A percentile compares a stretch with the other conserved stretches of the same genome.
These are phyloP conservation scores for Drosophila lini DNA, from an alignment of 1,140 invertebrate genomes.

Conservation along the genomic window DNA sequence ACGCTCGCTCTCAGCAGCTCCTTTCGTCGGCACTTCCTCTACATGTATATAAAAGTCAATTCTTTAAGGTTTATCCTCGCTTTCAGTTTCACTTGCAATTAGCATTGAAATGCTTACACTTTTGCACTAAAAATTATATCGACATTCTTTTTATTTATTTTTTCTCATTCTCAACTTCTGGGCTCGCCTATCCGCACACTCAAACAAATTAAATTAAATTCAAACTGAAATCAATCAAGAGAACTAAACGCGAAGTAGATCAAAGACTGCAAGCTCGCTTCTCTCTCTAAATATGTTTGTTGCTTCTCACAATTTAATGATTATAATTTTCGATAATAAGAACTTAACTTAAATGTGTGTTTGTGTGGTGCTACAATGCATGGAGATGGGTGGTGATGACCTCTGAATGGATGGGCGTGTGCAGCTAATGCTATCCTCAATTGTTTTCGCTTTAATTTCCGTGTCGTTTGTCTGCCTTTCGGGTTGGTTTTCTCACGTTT, in stretches of 20 bases:
- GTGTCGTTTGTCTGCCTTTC: constrained; percentile 36
- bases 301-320: constrained; percentile 34
- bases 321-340: constrained; percentile 39
- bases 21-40: constrained; percentile 22
- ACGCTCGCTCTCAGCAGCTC: constrained; percentile 39
- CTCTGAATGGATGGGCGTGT: constrained; percentile 32
- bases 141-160: constrained; percentile 64
- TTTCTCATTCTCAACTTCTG: constrained; percentile 22
- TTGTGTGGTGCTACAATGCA: constrained; percentile 35
- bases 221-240: constrained; percentile 40
- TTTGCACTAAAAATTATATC: constrained; percentile 79
- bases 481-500: constrained; percentile 50
- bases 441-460: constrained; percentile 57
- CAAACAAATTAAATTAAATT: constrained; percentile 38
- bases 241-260: constrained; percentile 24
- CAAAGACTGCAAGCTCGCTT: constrained; percentile 13
- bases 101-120: constrained; percentile 40
- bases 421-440: constrained; percentile 53
- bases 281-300: constrained; percentile 6
- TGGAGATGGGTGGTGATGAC: constrained; percentile 36
- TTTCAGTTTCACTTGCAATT: constrained; percentile 61
- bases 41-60: constrained; percentile 64
- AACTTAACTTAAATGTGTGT: constrained; percentile 41
- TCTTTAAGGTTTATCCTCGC: constrained; percentile 56
- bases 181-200: constrained; percentile 29